Evolutionary conservation across 2,888 invertebrate genomes (phyloP).

Genomic region (Drosophila prostipennis): DNA sequence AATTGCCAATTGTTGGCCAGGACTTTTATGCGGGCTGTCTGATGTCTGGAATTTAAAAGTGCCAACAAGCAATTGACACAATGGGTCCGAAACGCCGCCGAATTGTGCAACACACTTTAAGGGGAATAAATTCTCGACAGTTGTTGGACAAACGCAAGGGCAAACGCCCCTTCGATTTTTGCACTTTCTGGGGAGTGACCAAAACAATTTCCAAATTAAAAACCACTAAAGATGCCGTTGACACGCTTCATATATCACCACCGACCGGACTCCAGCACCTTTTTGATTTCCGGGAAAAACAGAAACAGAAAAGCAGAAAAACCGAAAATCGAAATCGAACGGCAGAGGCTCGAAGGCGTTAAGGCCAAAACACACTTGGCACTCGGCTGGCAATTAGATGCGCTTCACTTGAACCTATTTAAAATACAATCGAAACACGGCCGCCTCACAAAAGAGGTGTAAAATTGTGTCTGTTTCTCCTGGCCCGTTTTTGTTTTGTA

Average conservation of each 20-base stretch:
- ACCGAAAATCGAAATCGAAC: neutral
- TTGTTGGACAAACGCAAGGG: slow-evolving; percentile 70
- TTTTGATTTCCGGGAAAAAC: slow-evolving; percentile 76
- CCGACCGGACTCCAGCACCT: slow-evolving; percentile 43
- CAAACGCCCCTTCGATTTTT: slow-evolving; percentile 32
- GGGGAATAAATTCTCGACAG: slow-evolving; percentile 40
- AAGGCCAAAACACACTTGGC: slow-evolving; percentile 73
- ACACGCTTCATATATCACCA: slow-evolving; percentile 77
- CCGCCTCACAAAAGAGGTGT: slow-evolving; percentile 72
- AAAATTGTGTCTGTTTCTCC: slow-evolving; percentile 59
- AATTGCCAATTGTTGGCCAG: slow-evolving; percentile 72
- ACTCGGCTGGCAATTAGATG: slow-evolving; percentile 72
- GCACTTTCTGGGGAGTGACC: slow-evolving; percentile 58
- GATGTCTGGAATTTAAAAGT: slow-evolving; percentile 40
- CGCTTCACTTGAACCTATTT: slow-evolving; percentile 80
- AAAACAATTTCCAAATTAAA: slow-evolving; percentile 76
- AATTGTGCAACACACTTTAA: slow-evolving; percentile 14
- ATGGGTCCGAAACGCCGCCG: slow-evolving; percentile 17
- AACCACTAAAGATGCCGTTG: slow-evolving; percentile 78
- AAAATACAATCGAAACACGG: slow-evolving; percentile 76
- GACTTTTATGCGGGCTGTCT: slow-evolving; percentile 62
- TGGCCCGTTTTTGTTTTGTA: slow-evolving; percentile 42
- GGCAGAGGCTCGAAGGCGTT: slow-evolving; percentile 56
- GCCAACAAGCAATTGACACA: slow-evolving; percentile 60
- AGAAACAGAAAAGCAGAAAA: neutral